phyloP scores from a whole-genome alignment of 2,797 vertebrate species.

The Gymnothorax reevesii region DNA sequence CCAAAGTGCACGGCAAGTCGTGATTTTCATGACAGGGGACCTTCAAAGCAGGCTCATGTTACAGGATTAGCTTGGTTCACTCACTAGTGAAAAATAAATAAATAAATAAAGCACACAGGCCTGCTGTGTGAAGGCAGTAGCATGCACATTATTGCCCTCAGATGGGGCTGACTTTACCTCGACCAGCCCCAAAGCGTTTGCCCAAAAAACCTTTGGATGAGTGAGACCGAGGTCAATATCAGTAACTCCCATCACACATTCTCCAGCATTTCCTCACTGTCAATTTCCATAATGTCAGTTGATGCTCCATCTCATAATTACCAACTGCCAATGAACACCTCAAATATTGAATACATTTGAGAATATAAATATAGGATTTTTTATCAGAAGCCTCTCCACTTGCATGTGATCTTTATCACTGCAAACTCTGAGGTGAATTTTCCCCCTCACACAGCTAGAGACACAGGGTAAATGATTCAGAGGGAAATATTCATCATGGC shows the following conservation, averaged over 20 bases:
- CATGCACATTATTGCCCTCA: no score
- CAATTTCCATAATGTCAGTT: background rate
- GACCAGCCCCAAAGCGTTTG: no score
- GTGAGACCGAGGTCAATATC: no score
- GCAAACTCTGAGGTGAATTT: background rate
- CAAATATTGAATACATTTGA: background rate
- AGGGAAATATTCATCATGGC: background rate
- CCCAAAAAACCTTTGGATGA: no score
- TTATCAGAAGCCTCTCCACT: background rate
- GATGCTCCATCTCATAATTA: background rate
- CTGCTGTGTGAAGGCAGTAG: no score
- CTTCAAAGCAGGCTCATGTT: no score
- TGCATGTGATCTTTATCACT: background rate
- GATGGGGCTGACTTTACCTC: no score
- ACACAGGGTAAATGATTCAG: background rate
- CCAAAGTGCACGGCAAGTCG: no score
- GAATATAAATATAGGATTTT: background rate
- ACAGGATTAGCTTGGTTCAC: no score
- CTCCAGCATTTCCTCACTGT: background rate
- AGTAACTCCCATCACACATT: background rate
- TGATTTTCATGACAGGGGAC: no score
- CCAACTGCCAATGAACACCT: background rate
- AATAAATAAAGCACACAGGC: no score
- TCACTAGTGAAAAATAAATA: no score
- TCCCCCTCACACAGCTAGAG: background rate